Evolutionary conservation across 2,113 vertebrate genomes (phyloP).

Genomic region (Pardalotus punctatus): DNA sequence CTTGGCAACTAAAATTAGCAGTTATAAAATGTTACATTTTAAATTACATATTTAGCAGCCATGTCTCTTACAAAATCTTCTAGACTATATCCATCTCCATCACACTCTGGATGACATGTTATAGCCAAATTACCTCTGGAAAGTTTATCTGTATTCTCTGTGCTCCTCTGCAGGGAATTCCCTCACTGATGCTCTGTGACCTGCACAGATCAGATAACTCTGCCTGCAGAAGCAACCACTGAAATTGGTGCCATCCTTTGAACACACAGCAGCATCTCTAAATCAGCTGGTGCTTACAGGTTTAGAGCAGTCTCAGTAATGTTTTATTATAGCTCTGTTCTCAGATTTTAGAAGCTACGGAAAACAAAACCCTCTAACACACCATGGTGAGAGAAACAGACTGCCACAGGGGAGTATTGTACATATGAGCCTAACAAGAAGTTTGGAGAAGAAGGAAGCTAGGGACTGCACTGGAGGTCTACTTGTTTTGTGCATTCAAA

Average conservation of each 20-base stretch:
- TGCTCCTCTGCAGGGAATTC: not conserved
- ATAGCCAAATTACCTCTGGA: not conserved
- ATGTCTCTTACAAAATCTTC: not conserved
- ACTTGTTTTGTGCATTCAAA: not conserved
- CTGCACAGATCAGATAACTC: not conserved
- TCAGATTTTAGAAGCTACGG: not conserved
- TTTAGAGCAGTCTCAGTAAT: not conserved
- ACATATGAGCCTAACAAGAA: not conserved
- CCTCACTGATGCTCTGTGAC: not conserved
- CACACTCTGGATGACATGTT: not conserved
- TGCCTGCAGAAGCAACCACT: not conserved
- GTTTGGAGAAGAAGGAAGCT: not conserved
- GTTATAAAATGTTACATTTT: not conserved
- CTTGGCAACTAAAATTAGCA: slow-evolving; percentile 42
- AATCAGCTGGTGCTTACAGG: not conserved
- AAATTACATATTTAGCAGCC: not conserved
- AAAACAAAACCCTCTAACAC: not conserved
- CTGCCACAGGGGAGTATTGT: not conserved
- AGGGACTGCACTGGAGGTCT: not conserved
- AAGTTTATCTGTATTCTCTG: not conserved
- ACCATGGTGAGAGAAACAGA: not conserved
- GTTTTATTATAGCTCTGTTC: not conserved
- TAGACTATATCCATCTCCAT: not conserved
- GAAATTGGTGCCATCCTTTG: not conserved
- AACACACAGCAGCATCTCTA: not conserved